These are phyloP conservation scores for Pelobates cultripes DNA, from an alignment of 2,797 vertebrate species.

Conservation along the genomic window DNA sequence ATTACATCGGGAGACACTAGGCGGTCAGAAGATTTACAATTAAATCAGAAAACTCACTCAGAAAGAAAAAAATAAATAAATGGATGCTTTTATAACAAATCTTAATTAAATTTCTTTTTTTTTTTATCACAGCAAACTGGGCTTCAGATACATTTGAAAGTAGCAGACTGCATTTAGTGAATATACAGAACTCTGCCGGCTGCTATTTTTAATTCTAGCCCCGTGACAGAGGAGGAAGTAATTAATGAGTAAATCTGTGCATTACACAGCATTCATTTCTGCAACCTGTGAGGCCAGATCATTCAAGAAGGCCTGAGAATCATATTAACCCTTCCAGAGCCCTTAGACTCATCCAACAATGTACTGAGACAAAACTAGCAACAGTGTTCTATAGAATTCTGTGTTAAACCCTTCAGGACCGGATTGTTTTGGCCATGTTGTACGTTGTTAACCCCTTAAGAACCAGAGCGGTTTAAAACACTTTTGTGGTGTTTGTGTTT, in stretches of 20 bases:
- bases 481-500: too few relatives aligned
- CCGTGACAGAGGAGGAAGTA: not conserved
- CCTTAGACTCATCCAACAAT: too few relatives aligned
- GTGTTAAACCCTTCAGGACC: too few relatives aligned
- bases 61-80: too few relatives aligned
- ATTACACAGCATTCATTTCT: not conserved
- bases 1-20: conserved; percentile 15
- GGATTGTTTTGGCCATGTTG: too few relatives aligned
- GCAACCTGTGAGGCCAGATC: not conserved
- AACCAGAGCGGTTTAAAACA: too few relatives aligned
- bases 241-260: not conserved
- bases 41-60: conserved; percentile 6
- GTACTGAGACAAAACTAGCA: too few relatives aligned
- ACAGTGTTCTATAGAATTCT: too few relatives aligned
- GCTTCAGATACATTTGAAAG: not conserved
- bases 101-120: not conserved
- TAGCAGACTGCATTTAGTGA: not conserved
- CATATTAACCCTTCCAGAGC: too few relatives aligned
- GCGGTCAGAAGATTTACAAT: not conserved
- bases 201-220: not conserved
- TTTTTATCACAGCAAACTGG: not conserved
- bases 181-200: not conserved
- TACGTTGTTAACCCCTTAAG: too few relatives aligned
- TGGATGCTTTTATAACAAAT: not conserved
- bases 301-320: not conserved